Percentiles rank a stretch among this genome's conserved stretches.
Evolutionary conservation across 2,888 invertebrate genomes (phyloP).

Genomic region (Phasia obesa): DNA sequence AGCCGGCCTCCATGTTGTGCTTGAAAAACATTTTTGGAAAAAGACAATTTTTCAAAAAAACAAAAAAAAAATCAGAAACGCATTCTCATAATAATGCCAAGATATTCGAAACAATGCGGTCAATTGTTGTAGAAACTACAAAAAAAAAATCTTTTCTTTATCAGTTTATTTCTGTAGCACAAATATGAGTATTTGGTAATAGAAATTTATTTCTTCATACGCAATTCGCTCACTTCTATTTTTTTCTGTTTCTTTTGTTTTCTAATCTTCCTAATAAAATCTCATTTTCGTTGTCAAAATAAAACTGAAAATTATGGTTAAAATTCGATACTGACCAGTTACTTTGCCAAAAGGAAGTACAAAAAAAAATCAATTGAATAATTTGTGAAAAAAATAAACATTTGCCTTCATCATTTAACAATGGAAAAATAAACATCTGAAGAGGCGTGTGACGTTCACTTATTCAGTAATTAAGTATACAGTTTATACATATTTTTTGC

Average conservation of each 20-base stretch:
- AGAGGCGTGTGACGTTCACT: slow-evolving; percentile 79
- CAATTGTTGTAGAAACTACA: slow-evolving; percentile 60
- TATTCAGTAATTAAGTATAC: slow-evolving; percentile 47
- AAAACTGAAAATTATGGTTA: slow-evolving; percentile 74
- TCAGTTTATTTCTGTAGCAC: slow-evolving; percentile 4
- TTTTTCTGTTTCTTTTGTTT: slow-evolving; percentile 45
- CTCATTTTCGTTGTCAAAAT: slow-evolving; percentile 66
- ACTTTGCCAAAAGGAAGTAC: slow-evolving; percentile 71
- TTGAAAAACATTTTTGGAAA: slow-evolving; percentile 42
- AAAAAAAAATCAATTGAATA: slow-evolving; percentile 29
- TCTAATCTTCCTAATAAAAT: slow-evolving; percentile 71
- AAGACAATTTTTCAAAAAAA: slow-evolving; percentile 57
- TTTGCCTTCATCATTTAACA: slow-evolving; percentile 48
- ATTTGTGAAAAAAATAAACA: slow-evolving; percentile 52
- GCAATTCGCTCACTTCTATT: slow-evolving; percentile 50
- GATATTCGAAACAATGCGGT: slow-evolving; percentile 73
- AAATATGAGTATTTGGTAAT: slow-evolving; percentile 7
- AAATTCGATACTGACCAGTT: slow-evolving; percentile 72
- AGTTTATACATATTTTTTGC: slow-evolving; percentile 16
- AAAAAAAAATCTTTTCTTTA: slow-evolving; percentile 51
- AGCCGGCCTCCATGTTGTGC: slow-evolving; percentile 48
- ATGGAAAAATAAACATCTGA: slow-evolving; percentile 71
- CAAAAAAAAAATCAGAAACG: slow-evolving; percentile 50
- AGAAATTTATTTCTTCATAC: slow-evolving; percentile 42
- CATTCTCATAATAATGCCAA: slow-evolving; percentile 75